These are phyloP conservation scores for Sarcophaga variegata DNA, from an alignment of 2,888 invertebrate species.

Conservation along the genomic window DNA sequence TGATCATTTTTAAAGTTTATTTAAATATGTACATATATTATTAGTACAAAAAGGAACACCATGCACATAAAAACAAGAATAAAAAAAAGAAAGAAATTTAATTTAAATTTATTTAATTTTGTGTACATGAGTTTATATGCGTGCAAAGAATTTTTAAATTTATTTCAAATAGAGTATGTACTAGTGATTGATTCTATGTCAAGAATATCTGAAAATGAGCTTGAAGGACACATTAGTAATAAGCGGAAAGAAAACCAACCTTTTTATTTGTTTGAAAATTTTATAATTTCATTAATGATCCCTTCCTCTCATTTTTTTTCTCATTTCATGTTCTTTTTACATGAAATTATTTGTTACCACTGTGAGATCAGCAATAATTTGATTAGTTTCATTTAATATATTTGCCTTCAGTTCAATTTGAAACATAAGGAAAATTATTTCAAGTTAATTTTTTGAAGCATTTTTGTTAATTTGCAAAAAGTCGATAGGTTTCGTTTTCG, in stretches of 20 bases:
- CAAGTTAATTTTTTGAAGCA: constrained; percentile 4
- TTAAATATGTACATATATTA: no score
- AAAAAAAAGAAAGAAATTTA: no score
- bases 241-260: constrained; percentile 49
- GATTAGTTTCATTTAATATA: constrained; percentile 80
- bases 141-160: no score
- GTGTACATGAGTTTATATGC: no score
- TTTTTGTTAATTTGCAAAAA: constrained; percentile 19
- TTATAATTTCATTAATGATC: constrained; percentile 10
- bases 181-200: constrained; percentile 17
- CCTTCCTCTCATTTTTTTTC: background rate
- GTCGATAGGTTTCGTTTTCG: constrained; percentile 34
- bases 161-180: background rate
- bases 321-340: constrained; percentile 72
- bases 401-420: constrained; percentile 71
- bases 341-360: constrained; percentile 82
- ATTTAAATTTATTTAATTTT: no score
- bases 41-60: no score
- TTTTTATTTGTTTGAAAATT: constrained; percentile 39
- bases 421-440: constrained; percentile 17
- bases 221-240: constrained; percentile 27
- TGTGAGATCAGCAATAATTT: constrained; percentile 80
- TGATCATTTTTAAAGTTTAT: no score
- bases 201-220: constrained; percentile 39
- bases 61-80: no score